These are phyloP conservation scores for Tetramorium simillimum DNA, from an alignment of 1,140 invertebrate species.

Conservation along the genomic window DNA sequence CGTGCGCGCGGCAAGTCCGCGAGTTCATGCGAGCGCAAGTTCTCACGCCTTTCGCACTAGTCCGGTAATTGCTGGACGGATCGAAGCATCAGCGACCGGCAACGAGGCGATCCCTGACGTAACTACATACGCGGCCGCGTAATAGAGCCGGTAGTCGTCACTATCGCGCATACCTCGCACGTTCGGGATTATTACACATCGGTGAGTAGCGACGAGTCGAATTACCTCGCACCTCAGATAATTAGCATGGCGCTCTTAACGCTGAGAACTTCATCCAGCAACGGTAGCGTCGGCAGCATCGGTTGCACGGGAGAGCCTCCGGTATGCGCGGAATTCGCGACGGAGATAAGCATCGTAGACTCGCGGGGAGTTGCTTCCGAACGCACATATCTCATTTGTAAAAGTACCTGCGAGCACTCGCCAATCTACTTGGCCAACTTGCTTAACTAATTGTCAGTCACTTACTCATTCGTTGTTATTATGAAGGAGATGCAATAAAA, in stretches of 20 bases:
- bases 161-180: conserved; percentile 64
- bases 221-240: conserved; percentile 68
- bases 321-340: conserved; percentile 45
- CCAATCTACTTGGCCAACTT: conserved; percentile 19
- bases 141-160: conserved; percentile 61
- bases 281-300: background rate
- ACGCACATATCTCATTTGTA: conserved; percentile 38
- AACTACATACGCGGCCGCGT: conserved; percentile 65
- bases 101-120: conserved; percentile 56
- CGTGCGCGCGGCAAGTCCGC: background rate
- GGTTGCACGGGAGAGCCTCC: background rate
- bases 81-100: conserved; percentile 44
- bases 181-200: conserved; percentile 69
- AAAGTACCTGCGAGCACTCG: conserved; percentile 24
- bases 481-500: background rate
- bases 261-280: conserved; percentile 51
- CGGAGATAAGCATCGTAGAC: conserved; percentile 40
- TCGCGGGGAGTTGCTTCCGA: conserved; percentile 1
- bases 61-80: conserved; percentile 61
- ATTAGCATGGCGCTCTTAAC: conserved; percentile 64
- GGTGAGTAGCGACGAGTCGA: conserved; percentile 47
- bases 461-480: conserved; percentile 9
- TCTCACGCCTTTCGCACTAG: conserved; percentile 51
- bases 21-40: conserved; percentile 20
- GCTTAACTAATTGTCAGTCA: conserved; percentile 20